These are phyloP conservation scores for Lichenostomus cassidix DNA, from an alignment of 2,113 vertebrate species.

Conservation along the genomic window DNA sequence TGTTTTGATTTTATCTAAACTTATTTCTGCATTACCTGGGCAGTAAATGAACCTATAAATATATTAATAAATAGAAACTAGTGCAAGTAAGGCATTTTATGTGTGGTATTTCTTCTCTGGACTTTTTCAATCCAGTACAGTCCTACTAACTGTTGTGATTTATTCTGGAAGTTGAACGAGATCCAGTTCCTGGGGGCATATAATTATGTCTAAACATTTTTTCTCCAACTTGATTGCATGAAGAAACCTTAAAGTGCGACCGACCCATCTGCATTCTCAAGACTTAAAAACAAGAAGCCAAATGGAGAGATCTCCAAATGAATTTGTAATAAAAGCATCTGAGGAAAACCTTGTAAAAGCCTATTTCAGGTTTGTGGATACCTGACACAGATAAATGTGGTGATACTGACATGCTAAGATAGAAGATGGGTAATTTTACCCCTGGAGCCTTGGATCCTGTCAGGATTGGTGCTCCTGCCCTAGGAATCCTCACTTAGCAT, in stretches of 20 bases:
- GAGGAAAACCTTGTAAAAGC: neutral
- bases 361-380: neutral
- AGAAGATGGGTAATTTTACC: neutral
- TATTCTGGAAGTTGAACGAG: neutral
- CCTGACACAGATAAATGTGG: neutral
- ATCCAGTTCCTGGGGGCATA: conserved; percentile 9
- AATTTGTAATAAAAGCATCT: neutral
- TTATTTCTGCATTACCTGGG: neutral
- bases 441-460: neutral
- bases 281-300: neutral
- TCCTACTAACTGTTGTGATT: neutral
- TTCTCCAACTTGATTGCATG: neutral
- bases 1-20: neutral
- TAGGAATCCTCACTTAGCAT: neutral
- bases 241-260: neutral
- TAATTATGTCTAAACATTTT: neutral
- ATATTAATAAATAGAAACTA: neutral
- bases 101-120: neutral
- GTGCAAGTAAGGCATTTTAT: neutral
- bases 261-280: neutral
- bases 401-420: neutral
- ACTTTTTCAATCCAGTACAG: neutral
- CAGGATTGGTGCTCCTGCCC: neutral
- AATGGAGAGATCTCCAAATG: neutral
- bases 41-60: neutral